phyloP scores from a whole-genome alignment of 64 coral and sea anemone genomes.

The Montipora cactus region DNA sequence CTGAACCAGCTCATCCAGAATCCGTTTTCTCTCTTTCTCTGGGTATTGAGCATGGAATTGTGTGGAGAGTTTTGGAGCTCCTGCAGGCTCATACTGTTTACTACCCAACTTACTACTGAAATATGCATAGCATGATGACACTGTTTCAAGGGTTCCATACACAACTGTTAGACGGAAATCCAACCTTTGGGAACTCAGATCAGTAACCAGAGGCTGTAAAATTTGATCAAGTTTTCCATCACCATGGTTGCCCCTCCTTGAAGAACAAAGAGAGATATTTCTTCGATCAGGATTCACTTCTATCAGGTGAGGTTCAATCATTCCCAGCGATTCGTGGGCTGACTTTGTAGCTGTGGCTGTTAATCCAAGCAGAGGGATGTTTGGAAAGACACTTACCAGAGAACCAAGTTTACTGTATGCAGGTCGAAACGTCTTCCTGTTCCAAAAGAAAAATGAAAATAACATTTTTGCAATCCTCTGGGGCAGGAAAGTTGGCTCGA shows the following conservation, averaged over 20 bases:
- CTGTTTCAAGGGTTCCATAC: too few relatives aligned
- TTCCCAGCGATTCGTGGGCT: conserved; percentile 10
- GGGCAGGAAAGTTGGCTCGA: too few relatives aligned
- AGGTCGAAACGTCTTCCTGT: conserved; percentile 60
- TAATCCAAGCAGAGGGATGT: conserved; percentile 35
- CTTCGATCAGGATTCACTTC: not conserved
- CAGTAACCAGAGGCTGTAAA: too few relatives aligned
- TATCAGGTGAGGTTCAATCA: not conserved
- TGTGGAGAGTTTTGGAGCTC: not conserved
- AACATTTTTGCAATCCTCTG: too few relatives aligned
- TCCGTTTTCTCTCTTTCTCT: too few relatives aligned
- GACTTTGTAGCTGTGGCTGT: conserved; percentile 63
- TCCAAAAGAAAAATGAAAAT: not conserved
- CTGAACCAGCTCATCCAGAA: too few relatives aligned
- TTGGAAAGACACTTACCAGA: conserved; percentile 36
- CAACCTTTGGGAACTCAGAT: too few relatives aligned
- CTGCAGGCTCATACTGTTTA: not conserved
- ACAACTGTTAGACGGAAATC: too few relatives aligned
- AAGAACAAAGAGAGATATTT: conserved; percentile 62
- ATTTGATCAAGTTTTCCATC: too few relatives aligned
- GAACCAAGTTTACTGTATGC: conserved; percentile 48
- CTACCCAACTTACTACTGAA: too few relatives aligned
- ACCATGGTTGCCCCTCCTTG: too few relatives aligned
- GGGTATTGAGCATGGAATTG: not conserved
- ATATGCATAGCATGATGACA: too few relatives aligned